These are phyloP conservation scores for Peromyscus eremicus DNA, from an alignment of 2,797 vertebrate species.

Conservation along the genomic window DNA sequence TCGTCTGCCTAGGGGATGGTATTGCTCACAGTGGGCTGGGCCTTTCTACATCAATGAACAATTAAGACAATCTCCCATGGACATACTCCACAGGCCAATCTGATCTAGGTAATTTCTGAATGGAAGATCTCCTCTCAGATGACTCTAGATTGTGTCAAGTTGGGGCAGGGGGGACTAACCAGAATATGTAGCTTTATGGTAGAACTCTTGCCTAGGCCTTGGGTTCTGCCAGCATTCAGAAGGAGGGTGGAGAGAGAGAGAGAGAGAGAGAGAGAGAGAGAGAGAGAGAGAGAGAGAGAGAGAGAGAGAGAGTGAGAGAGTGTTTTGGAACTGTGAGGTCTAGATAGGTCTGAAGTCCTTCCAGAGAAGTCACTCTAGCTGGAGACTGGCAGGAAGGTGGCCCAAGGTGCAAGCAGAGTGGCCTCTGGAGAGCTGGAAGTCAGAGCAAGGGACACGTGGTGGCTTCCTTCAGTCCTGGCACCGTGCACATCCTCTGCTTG, in stretches of 20 bases:
- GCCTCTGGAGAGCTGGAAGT: not conserved
- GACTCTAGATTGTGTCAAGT: not conserved
- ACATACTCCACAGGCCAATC: not conserved
- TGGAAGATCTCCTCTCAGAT: not conserved
- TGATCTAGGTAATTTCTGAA: not conserved
- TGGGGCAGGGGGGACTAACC: not conserved
- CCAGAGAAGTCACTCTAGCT: not conserved
- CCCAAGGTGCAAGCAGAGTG: too few relatives aligned
- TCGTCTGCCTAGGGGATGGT: not conserved
- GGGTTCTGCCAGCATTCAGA: not conserved
- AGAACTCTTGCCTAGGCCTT: not conserved
- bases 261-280: accelerated
- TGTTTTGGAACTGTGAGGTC: not conserved
- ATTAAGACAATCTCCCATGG: not conserved
- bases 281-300: too few relatives aligned
- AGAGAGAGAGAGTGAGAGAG: not conserved
- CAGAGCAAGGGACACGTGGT: not conserved
- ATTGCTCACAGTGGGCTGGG: not conserved
- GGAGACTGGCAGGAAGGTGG: not conserved
- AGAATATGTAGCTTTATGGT: not conserved
- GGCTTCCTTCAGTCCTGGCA: not conserved
- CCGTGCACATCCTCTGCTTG: not conserved
- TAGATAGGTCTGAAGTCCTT: not conserved
- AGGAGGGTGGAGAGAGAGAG: not conserved
- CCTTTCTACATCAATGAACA: not conserved